phyloP scores from a whole-genome alignment of 1,140 invertebrate species.

The Ceratoteleas bidentatus region DNA sequence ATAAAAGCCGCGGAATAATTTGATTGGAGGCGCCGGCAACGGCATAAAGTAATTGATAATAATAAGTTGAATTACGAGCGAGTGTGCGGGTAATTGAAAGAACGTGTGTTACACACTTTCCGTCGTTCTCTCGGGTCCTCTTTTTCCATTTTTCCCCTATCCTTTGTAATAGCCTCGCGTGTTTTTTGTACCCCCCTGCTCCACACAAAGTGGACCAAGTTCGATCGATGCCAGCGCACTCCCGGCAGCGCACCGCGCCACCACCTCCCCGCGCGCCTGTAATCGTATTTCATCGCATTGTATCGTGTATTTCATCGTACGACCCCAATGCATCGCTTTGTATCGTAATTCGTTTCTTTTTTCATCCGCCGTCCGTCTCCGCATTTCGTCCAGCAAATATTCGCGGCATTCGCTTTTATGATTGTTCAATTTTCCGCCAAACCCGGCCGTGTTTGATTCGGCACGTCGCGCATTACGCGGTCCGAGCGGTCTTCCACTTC shows the following conservation, averaged over 20 bases:
- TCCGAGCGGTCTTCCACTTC: conserved; percentile 47
- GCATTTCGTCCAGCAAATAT: no score
- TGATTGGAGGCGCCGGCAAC: conserved; percentile 17
- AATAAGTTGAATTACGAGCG: conserved; percentile 58
- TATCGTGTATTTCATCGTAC: conserved; percentile 64
- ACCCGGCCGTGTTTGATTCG: conserved; percentile 33
- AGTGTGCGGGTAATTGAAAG: conserved; percentile 63
- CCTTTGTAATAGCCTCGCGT: conserved; percentile 63
- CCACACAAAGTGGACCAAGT: conserved; percentile 67
- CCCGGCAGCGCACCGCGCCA: conserved; percentile 48
- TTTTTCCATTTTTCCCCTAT: conserved; percentile 50
- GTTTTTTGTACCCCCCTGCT: conserved; percentile 62
- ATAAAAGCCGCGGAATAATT: conserved; percentile 29
- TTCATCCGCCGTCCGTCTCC: no score
- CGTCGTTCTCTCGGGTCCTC: conserved; percentile 26
- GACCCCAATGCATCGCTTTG: conserved; percentile 66
- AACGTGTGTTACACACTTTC: conserved; percentile 59
- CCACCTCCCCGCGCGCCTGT: conserved; percentile 43
- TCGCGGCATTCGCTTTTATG: no score
- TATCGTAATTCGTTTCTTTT: conserved; percentile 63
- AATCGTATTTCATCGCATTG: conserved; percentile 69
- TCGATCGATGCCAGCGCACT: conserved; percentile 64
- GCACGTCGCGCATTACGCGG: conserved; percentile 41
- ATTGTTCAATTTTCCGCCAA: conserved; percentile 47
- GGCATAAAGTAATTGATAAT: conserved; percentile 55